Evolutionary conservation across 2,113 vertebrate genomes (phyloP), one percentile per base, ranked within the genome.

Genomic region (Ceyx melanurus): DNA sequence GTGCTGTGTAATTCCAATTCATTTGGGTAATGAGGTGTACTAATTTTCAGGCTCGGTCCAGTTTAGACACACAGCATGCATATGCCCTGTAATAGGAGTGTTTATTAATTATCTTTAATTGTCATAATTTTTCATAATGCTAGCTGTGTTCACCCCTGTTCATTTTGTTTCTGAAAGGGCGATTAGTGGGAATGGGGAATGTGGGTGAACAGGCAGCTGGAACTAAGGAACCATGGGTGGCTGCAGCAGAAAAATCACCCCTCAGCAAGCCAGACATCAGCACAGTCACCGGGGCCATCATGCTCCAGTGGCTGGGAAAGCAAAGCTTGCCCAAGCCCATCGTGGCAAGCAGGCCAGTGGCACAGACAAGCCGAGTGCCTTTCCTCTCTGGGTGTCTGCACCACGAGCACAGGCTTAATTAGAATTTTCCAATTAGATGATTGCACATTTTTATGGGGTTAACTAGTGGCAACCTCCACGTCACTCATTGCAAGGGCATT

Each of bases 101-200:
- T 96, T 97, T 96, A 97, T 97, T 97, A 95, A 97, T 96, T 96
- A 92, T 94, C 77, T 95, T 97, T 97, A 96, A 95, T 96, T 94
- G 88, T 95, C 85, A 79, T 93, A 26, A 0, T 90, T 95, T 96
- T 96, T 96, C 82, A 86, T 97, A 94, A 94, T 92, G 94, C 93
- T 94, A 84, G 75, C 88, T 92, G 51, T 64, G 66, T 62, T 93
- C 85, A 95, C 75, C 61, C 15, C 65, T 17, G 22, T 80, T 94
- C 89, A 92, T 92, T 97, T 90, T 88, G 65, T 76, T 95, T 94
- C 80, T 90, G 82, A 89, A 88, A 90, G 33, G 77, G 31, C 2
- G 35, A 65, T 93, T 95, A 90, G 70, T 61, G 51, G 82, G 64
- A 95, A 89, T 5, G 2, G 66, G 17, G 65, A 93, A 67, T n/a